Conservation (phyloP, 2,797 vertebrate genomes). For the Helicolenus hilgendorfi region DNA sequence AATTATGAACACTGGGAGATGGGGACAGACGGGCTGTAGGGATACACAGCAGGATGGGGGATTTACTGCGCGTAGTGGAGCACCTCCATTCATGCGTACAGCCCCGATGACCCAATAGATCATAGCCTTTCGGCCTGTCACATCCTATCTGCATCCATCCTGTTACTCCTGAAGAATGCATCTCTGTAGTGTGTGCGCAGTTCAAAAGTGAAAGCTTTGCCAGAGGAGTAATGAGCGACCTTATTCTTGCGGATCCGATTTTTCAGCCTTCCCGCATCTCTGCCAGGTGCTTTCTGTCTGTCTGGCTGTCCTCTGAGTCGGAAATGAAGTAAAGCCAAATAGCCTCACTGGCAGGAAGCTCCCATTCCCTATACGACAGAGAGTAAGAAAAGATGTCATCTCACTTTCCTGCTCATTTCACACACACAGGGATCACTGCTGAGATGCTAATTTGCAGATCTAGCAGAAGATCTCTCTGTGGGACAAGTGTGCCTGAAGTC, state of each 20-base stretch:
- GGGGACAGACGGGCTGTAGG: constrained; percentile 39
- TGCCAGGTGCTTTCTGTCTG: constrained; percentile 46
- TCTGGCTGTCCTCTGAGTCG: constrained; percentile 46
- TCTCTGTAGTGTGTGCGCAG: constrained; percentile 20
- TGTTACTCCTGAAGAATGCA: constrained; percentile 72
- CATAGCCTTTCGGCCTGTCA: constrained; percentile 60
- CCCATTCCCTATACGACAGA: constrained; percentile 14
- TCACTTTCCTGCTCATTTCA: constrained; percentile 51
- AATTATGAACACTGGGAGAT: constrained; percentile 41
- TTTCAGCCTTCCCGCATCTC: constrained; percentile 46
- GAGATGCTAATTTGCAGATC: constrained; percentile 33
- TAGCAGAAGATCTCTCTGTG: constrained; percentile 20
- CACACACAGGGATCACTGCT: constrained; percentile 28
- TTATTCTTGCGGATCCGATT: constrained; percentile 34
- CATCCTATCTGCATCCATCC: constrained; percentile 70
- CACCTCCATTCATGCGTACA: constrained; percentile 76
- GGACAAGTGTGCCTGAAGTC: constrained; percentile 16
- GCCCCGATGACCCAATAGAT: constrained; percentile 77
- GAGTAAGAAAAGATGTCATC: constrained; percentile 56
- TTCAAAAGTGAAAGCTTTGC: constrained; percentile 50
- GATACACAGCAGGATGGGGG: constrained; percentile 56
- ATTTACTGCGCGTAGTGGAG: constrained; percentile 65
- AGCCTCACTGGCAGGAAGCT: constrained; percentile 48
- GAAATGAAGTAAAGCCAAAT: constrained; percentile 57
- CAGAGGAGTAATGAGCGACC: constrained; percentile 31